Conservation (phyloP, 1,140 invertebrate genomes). For the Centruroides sculpturatus region DNA sequence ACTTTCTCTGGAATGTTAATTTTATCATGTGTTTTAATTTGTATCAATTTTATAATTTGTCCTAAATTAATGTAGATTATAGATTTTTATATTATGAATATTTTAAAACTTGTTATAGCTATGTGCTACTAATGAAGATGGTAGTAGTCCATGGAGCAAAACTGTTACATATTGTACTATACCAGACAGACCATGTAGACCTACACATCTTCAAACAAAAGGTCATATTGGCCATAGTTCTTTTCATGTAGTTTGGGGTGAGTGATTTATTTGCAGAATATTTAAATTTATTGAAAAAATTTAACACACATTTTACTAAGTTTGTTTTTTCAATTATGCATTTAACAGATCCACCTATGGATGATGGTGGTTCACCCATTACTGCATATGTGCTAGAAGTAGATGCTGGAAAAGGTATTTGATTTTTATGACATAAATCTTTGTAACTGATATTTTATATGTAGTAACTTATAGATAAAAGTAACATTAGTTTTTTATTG, state of each 20-base stretch:
- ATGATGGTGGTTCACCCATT: conserved; percentile 59
- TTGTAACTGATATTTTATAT: no score
- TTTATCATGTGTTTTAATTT: no score
- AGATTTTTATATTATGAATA: no score
- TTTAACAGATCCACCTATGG: conserved; percentile 48
- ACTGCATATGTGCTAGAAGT: conserved; percentile 52
- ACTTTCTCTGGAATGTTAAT: no score
- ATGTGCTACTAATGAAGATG: conserved; percentile 61
- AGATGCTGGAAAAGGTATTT: conserved; percentile 8
- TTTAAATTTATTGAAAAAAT: neutral
- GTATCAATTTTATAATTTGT: no score
- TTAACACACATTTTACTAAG: neutral
- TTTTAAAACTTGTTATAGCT: conserved; percentile 34
- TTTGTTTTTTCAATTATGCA: neutral
- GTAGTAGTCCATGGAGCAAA: conserved; percentile 62
- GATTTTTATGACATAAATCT: no score
- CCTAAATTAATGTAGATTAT: no score
- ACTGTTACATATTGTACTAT: conserved; percentile 55
- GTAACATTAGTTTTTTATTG: no score
- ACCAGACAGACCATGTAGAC: conserved; percentile 55
- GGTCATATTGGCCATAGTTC: conserved; percentile 57
- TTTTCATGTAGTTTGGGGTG: conserved; percentile 56
- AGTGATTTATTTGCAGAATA: neutral
- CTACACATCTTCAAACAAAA: conserved; percentile 54
- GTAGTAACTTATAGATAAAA: no score